These are phyloP conservation scores for Peromyscus polionotus DNA, from an alignment of 2,113 vertebrate genomes.

Conservation along the genomic window DNA sequence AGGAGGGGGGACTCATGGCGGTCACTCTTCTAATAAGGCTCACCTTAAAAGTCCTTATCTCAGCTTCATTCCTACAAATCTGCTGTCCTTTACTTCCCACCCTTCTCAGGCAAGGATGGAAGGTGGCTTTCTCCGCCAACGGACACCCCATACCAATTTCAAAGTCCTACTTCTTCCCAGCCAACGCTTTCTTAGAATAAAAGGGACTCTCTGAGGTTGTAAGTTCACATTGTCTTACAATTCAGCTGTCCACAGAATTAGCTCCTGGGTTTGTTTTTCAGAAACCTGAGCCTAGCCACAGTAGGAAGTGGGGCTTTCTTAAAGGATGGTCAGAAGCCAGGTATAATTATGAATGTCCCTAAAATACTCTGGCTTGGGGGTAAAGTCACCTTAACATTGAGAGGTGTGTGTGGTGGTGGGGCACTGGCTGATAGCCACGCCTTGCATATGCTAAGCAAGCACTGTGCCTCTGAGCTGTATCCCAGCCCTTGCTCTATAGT, in stretches of 20 bases:
- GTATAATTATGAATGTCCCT: slow-evolving; percentile 23
- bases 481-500: not conserved
- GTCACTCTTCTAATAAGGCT: not conserved
- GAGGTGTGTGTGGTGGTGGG: not conserved
- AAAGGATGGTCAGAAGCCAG: not conserved
- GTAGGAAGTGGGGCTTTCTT: not conserved
- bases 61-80: not conserved
- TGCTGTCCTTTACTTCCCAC: not conserved
- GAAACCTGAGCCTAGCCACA: not conserved
- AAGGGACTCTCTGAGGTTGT: not conserved
- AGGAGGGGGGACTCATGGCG: not conserved
- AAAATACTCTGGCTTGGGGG: not conserved
- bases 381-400: slow-evolving; percentile 43
- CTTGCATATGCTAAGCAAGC: not conserved
- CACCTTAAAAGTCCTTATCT: not conserved
- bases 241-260: not conserved
- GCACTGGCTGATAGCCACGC: not conserved
- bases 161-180: not conserved
- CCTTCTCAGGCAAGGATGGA: not conserved
- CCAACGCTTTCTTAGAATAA: not conserved
- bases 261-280: not conserved
- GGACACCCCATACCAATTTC: not conserved
- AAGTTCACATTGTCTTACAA: not conserved
- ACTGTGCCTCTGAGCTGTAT: not conserved
- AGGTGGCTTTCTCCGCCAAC: not conserved